Conservation (phyloP, 2,113 vertebrate genomes). For the Cromileptes altivelis region DNA sequence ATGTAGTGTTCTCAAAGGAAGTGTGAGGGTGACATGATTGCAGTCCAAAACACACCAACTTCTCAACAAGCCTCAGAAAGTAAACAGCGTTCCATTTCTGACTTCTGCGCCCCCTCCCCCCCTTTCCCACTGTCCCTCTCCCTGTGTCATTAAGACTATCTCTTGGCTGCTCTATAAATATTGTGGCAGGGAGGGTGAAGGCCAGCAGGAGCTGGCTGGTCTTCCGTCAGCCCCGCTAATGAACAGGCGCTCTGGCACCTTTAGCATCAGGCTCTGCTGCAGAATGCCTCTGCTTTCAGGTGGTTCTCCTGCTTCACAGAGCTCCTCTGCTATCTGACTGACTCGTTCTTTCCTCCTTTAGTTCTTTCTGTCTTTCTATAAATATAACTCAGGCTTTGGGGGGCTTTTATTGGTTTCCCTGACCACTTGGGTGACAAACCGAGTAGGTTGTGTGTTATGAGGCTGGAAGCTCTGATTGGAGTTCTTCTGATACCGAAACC, state of each 20-base stretch:
- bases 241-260: slow-evolving; percentile 81
- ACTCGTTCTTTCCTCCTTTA: slow-evolving; percentile 35
- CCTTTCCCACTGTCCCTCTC: slow-evolving; percentile 61
- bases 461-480: neutral
- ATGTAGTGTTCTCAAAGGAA: slow-evolving; percentile 36
- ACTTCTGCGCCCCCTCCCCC: slow-evolving; percentile 52
- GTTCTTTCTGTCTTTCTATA: slow-evolving; percentile 16
- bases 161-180: slow-evolving; percentile 84
- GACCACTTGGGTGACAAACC: slow-evolving; percentile 20
- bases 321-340: slow-evolving; percentile 42
- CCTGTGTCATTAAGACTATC: slow-evolving; percentile 79
- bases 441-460: neutral
- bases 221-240: slow-evolving; percentile 80
- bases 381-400: slow-evolving; percentile 26
- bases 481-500: too few species aligned
- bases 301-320: slow-evolving; percentile 56
- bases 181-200: slow-evolving; percentile 74
- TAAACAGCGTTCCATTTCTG: slow-evolving; percentile 74
- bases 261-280: slow-evolving; percentile 70
- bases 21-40: slow-evolving; percentile 43
- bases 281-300: slow-evolving; percentile 69
- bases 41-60: slow-evolving; percentile 57
- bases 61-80: slow-evolving; percentile 68
- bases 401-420: slow-evolving; percentile 26
- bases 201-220: slow-evolving; percentile 79